Evolutionary conservation across 1,140 invertebrate species (phyloP), one percentile per base, ranked within the genome.

Genomic region (Trialeurodes vaporariorum): DNA sequence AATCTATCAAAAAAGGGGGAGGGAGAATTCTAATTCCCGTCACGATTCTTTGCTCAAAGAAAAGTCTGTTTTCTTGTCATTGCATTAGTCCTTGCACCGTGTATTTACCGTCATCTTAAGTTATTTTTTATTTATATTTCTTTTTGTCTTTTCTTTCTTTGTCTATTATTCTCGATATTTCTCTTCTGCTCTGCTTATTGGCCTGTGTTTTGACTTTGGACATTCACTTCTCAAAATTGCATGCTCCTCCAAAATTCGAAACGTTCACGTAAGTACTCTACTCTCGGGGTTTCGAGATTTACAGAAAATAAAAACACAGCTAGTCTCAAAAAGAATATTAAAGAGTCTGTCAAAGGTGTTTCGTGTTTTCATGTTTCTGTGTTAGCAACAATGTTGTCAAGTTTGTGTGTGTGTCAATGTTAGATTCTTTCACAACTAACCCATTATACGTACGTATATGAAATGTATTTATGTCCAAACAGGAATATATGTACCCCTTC

Each of bases 261-360:
- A 76, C 85, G 83, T 68, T 83, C 87, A 81, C 87, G 92, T 85
- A 93, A 93, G 87, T 86, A 86, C 83, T 80, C 72, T 73, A 70
- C 66, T n/a, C 66, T 69, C 63, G 34, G 34, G 34, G 34, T 58
- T 23, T 62, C 25, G 27, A 67, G 26, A 27, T 65, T 58, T 67
- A 58, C 67, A 59, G 61, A 59, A 58, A 59, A 17, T 23, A 27
- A 67, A 65, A 17, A 49, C 5, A 49, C 34, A 17, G 34, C 34
- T 49, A 49, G 68, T 69, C 64, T 69, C 65, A 61, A 63, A 66
- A 65, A 66, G 34, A 49, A 17, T 49, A 49, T 49, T 17, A 17
- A 49, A n/a, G 26, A 65, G 65, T 70, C 67, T 64, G 64, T 61
- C 58, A 64, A 63, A 61, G 61, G 67, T 70, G 66, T 61, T 66